phyloP scores from a whole-genome alignment of 2,797 vertebrate genomes.

The Tenualosa ilisha region DNA sequence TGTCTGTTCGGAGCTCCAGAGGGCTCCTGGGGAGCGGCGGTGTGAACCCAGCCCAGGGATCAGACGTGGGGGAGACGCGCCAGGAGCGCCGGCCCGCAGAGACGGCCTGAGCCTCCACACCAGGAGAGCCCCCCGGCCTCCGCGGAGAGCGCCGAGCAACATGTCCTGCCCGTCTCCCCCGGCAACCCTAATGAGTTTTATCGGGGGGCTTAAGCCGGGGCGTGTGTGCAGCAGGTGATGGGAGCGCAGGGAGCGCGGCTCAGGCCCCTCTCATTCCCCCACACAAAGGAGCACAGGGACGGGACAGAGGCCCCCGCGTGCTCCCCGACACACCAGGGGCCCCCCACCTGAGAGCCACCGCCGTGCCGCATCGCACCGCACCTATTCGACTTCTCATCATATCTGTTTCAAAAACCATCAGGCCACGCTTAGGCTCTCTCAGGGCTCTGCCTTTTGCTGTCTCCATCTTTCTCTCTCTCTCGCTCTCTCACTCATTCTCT shows the following conservation, averaged over 20 bases:
- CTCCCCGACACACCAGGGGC: constrained; percentile 19
- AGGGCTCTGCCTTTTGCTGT: not conserved
- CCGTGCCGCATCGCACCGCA: not conserved
- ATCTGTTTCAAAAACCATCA: constrained; percentile 25
- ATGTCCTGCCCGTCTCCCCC: constrained; percentile 46
- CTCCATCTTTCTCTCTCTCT: not conserved
- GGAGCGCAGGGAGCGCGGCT: constrained; percentile 39
- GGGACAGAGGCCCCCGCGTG: constrained; percentile 16
- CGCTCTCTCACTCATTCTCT: not conserved
- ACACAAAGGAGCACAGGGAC: constrained; percentile 11
- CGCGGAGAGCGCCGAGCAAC: constrained; percentile 36
- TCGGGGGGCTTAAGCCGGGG: constrained; percentile 52
- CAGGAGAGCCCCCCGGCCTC: constrained; percentile 5
- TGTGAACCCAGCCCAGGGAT: constrained; percentile 37
- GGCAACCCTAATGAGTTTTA: constrained; percentile 58
- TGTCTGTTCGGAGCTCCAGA: constrained; percentile 23
- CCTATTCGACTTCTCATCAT: not conserved
- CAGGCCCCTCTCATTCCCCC: constrained; percentile 29
- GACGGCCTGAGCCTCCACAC: constrained; percentile 40
- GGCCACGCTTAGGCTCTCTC: constrained; percentile 25
- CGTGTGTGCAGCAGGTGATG: constrained; percentile 51
- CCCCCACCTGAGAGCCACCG: constrained; percentile 40
- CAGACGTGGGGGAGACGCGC: constrained; percentile 48
- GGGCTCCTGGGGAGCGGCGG: constrained; percentile 4
- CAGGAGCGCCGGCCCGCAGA: constrained; percentile 47